Percentiles rank a stretch among this genome's conserved stretches.
Conservation (phyloP, 2,797 vertebrate genomes). For the Coracias cyanogaster region DNA sequence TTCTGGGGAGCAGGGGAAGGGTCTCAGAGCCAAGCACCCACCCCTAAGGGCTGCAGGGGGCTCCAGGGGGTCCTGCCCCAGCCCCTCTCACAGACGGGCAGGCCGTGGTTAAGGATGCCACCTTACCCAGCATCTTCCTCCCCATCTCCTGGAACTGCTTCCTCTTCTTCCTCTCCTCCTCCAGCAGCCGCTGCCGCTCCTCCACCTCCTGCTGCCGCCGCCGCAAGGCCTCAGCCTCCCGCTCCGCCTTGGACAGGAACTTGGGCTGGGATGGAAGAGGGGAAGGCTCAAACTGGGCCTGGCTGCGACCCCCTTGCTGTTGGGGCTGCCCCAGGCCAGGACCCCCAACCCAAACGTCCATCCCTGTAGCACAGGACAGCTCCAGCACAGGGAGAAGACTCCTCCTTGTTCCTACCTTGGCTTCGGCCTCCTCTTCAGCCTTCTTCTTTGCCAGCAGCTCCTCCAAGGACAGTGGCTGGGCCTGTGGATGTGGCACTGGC, state of each 20-base stretch:
- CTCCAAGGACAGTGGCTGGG: constrained; percentile 93
- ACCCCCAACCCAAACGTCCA: not conserved
- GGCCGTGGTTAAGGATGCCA: accelerated
- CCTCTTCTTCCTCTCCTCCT: constrained; percentile 94
- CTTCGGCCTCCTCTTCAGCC: constrained; percentile 94
- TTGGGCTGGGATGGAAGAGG: constrained; percentile 85
- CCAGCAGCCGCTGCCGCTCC: constrained; percentile 86
- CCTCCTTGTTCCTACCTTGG: constrained; percentile 83
- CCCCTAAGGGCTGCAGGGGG: no score
- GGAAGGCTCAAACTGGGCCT: accelerated
- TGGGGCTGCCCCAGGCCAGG: not conserved
- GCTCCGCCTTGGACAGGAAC: constrained; percentile 93
- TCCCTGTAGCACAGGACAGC: accelerated
- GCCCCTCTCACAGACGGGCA: not conserved
- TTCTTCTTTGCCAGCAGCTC: constrained; percentile 97
- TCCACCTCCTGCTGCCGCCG: constrained; percentile 90
- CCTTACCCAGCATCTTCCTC: constrained; percentile 94
- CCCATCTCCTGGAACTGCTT: constrained; percentile 95
- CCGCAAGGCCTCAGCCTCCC: constrained; percentile 93
- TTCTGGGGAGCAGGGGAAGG: constrained; percentile 80
- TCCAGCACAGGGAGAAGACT: accelerated
- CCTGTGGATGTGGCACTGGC: constrained; percentile 69
- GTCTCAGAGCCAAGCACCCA: not conserved
- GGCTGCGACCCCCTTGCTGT: accelerated
- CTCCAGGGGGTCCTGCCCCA: not conserved